A percentile compares a stretch with the other conserved stretches of the same genome.
Conservation (phyloP, 64 coral and sea anemone genomes). For the Stichodactyla helianthus region DNA sequence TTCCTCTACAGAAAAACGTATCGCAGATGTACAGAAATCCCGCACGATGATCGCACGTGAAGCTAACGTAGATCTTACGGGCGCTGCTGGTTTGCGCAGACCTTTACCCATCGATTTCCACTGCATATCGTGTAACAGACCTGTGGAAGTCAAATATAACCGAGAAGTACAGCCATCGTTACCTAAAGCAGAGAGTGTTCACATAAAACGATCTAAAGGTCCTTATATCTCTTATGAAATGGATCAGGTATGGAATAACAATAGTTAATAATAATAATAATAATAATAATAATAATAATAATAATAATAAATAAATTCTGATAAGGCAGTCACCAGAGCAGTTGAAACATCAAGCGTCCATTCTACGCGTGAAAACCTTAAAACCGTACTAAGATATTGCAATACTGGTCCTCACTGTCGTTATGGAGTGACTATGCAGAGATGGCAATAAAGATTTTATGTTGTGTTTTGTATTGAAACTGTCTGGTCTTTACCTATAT, state of each 20-base stretch:
- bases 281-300: no score
- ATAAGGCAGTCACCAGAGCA: no score
- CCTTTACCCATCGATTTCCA: conserved; percentile 61
- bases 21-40: conserved; percentile 89
- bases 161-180: conserved; percentile 36
- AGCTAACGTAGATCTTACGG: conserved; percentile 72
- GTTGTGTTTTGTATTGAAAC: no score
- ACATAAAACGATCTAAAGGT: conserved; percentile 71
- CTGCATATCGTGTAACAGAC: conserved; percentile 91
- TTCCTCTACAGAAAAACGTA: conserved; percentile 56
- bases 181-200: conserved; percentile 58
- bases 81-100: conserved; percentile 77
- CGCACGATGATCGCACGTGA: conserved; percentile 80
- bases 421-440: no score
- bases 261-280: no score
- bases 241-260: conserved; percentile 60
- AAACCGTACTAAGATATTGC: no score
- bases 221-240: conserved; percentile 92
- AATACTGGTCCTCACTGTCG: no score
- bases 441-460: no score
- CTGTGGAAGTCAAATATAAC: conserved; percentile 68
- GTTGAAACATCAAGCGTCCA: no score
- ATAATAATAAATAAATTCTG: no score
- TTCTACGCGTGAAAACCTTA: no score
- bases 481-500: no score